Base-by-base conservation (phyloP, 2,888 invertebrate species). In the Drosophila glabriapex region DNA sequence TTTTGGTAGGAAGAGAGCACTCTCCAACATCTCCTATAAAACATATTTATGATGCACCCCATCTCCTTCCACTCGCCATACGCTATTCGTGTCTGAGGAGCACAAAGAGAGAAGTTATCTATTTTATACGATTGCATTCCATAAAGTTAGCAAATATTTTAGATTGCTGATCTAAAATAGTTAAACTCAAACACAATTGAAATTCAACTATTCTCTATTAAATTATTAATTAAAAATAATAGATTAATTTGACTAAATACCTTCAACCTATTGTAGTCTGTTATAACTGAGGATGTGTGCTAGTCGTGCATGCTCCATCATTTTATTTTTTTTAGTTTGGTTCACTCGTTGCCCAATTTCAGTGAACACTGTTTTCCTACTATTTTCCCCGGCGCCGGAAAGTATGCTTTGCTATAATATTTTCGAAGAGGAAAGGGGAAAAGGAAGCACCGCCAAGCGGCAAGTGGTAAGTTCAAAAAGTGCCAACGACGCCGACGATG, bases 401-500 rank as follows among this genome's bases (percentile, higher is more conserved):
- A 82, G 82, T 83, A 82, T 83, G 73, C 82, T 69, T 67, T 76
- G 58, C 55, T 74, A 66, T 79, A 74, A 79, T 79, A 83, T 81
- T 81, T 78, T 78, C 63, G 55, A 39, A 58, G 37, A 29, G 35
- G 52, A 19, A 22, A 25, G 53, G 59, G 31, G 19, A 64, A 49
- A 22, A 33, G 16, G 50, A 28, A 55, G 60, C 28, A 63, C 43
- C 52, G 55, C 59, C 73, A 55, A 49, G 55, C 2, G 62, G 61
- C 67, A 62, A 79, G 80, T 78, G 76, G 80, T 76, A 76, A 82
- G 76, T 80, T 82, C 84, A 76, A 76, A 80, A 85, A 85, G 76
- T 85, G 85, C 85, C 83, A 83, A 77, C 78, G 68, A 78, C 71
- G 73, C 65, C 80, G 68, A 80, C 68, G 80, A 82, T 76, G 82